Percentiles rank a stretch among this genome's conserved stretches.
phyloP scores from a whole-genome alignment of 2,888 invertebrate species.

The Dynastes hyllus region DNA sequence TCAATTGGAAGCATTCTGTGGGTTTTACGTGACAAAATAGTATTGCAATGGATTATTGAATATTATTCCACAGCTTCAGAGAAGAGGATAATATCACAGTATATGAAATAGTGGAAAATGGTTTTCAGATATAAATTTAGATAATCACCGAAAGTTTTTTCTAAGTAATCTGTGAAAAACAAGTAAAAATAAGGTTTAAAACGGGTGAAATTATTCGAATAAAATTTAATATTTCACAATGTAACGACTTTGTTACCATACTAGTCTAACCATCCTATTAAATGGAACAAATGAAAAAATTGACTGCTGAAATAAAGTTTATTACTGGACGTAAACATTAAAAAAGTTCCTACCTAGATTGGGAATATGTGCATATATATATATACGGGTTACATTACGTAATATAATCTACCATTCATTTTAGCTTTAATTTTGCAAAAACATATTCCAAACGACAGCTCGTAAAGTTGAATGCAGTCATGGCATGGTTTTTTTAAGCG shows the following conservation, averaged over 20 bases:
- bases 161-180: no score
- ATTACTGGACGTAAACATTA: neutral
- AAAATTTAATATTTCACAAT: neutral
- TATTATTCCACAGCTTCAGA: neutral
- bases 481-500: neutral
- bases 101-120: no score
- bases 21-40: constrained; percentile 31
- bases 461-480: constrained; percentile 9
- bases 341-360: neutral
- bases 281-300: neutral
- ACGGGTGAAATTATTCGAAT: no score
- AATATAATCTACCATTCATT: neutral
- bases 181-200: no score
- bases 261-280: neutral
- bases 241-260: neutral
- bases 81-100: no score
- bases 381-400: neutral
- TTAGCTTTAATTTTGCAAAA: constrained; percentile 15
- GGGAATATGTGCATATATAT: neutral
- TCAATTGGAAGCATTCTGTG: neutral
- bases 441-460: neutral
- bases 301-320: constrained; percentile 3
- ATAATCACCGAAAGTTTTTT: no score
- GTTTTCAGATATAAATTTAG: no score
- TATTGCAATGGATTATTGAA: constrained; percentile 34